A percentile compares a stretch with the other conserved stretches of the same genome.
phyloP scores from a whole-genome alignment of 2,113 vertebrate species.

The Chloropsis hardwickii region DNA sequence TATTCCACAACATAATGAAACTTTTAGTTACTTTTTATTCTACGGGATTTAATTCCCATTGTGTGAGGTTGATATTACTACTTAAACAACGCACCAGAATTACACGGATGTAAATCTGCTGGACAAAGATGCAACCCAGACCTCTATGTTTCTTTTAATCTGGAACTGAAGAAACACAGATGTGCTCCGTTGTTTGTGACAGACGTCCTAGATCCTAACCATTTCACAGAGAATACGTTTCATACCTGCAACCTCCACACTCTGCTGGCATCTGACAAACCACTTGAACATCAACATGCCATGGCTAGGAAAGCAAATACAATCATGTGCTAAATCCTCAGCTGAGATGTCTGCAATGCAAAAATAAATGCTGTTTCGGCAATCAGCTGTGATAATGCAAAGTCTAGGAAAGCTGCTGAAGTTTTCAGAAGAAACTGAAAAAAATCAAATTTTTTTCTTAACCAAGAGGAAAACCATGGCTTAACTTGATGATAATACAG shows the following conservation, averaged over 20 bases:
- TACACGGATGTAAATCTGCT: not conserved
- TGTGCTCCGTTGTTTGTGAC: not conserved
- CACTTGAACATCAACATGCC: not conserved
- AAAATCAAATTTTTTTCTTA: not conserved
- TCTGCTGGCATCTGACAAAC: not conserved
- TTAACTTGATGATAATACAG: not conserved
- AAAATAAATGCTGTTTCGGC: not conserved
- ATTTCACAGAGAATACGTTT: not conserved
- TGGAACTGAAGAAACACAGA: not conserved
- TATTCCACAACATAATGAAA: conserved; percentile 26
- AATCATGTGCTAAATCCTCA: not conserved
- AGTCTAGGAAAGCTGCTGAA: not conserved
- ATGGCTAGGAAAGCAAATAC: not conserved
- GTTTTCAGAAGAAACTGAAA: not conserved
- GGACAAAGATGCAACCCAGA: not conserved
- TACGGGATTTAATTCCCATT: not conserved
- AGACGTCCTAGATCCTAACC: not conserved
- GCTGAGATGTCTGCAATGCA: not conserved
- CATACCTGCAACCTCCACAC: not conserved
- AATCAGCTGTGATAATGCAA: not conserved
- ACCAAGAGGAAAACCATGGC: not conserved
- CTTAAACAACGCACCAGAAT: not conserved
- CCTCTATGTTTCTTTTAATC: not conserved
- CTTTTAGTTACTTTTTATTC: conserved; percentile 12
- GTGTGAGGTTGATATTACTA: not conserved